Percentiles rank a stretch among this genome's conserved stretches.
These are phyloP conservation scores for Machimus atricapillus DNA, from an alignment of 2,888 invertebrate species.

Conservation along the genomic window DNA sequence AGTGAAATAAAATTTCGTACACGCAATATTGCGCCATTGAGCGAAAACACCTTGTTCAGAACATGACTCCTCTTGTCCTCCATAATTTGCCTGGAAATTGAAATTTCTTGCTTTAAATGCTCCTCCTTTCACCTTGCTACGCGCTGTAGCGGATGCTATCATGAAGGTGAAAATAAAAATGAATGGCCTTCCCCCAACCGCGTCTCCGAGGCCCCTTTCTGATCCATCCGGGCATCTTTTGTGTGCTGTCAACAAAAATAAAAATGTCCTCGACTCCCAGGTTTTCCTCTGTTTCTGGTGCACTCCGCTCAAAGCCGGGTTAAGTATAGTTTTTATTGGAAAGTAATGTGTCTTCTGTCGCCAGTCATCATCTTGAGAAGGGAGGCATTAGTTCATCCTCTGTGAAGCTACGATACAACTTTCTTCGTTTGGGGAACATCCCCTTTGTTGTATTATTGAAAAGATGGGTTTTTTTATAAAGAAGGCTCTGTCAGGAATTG, in stretches of 20 bases:
- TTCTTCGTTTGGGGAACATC: background rate
- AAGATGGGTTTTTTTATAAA: background rate
- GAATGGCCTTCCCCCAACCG: background rate
- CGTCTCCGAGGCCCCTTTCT: background rate
- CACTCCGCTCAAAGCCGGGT: background rate
- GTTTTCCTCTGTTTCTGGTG: background rate
- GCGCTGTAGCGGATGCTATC: background rate
- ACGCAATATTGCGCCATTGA: background rate
- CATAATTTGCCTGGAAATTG: background rate
- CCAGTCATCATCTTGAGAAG: background rate
- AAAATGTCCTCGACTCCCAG: background rate
- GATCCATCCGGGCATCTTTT: background rate
- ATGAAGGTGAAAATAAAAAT: constrained; percentile 5
- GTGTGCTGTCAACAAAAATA: background rate
- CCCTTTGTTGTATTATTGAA: background rate
- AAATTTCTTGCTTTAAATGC: constrained; percentile 5
- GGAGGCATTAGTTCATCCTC: background rate
- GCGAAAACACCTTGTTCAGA: constrained; percentile 15
- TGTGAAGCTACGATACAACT: background rate
- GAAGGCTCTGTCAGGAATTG: background rate
- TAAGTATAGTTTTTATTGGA: background rate
- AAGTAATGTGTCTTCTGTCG: background rate
- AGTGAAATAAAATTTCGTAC: constrained; percentile 7
- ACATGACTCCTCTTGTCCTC: background rate
- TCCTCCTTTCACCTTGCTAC: background rate